Conservation (phyloP, 2,888 invertebrate species). For the Glyphotaelius pellucidus region DNA sequence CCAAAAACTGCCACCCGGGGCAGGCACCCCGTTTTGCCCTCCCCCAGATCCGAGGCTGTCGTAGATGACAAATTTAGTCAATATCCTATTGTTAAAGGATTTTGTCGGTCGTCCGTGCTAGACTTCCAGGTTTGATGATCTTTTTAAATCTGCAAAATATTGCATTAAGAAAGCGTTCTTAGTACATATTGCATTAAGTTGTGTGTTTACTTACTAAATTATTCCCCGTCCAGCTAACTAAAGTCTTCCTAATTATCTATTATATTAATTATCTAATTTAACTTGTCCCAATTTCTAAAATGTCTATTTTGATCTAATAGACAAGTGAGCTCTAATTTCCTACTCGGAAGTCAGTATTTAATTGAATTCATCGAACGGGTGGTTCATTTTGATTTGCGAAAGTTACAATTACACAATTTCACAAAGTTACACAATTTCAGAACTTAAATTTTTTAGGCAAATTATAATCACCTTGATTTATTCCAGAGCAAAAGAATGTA, state of each 20-base stretch:
- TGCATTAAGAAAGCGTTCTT: too few relatives aligned
- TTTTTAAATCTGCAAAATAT: not conserved
- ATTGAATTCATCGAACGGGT: not conserved
- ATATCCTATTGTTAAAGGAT: too few relatives aligned
- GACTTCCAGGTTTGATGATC: not conserved
- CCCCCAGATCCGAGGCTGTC: too few relatives aligned
- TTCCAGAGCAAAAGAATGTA: not conserved
- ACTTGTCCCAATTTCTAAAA: not conserved
- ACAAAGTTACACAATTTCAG: too few relatives aligned
- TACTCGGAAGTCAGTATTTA: not conserved
- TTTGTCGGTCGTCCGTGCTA: too few relatives aligned
- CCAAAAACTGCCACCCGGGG: too few relatives aligned
- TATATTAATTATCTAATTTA: not conserved
- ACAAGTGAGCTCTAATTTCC: not conserved
- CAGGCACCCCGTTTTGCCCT: too few relatives aligned
- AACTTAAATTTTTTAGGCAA: not conserved
- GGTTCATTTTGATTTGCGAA: not conserved
- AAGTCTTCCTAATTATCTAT: not conserved
- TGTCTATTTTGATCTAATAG: not conserved
- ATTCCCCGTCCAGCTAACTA: not conserved
- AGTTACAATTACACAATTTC: not conserved
- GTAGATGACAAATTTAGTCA: too few relatives aligned
- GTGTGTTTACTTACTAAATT: not conserved
- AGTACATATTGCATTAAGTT: not conserved
- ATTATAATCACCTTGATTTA: not conserved